phyloP scores from a whole-genome alignment of 2,888 invertebrate species.

The Leptarthrus brevirostris region DNA sequence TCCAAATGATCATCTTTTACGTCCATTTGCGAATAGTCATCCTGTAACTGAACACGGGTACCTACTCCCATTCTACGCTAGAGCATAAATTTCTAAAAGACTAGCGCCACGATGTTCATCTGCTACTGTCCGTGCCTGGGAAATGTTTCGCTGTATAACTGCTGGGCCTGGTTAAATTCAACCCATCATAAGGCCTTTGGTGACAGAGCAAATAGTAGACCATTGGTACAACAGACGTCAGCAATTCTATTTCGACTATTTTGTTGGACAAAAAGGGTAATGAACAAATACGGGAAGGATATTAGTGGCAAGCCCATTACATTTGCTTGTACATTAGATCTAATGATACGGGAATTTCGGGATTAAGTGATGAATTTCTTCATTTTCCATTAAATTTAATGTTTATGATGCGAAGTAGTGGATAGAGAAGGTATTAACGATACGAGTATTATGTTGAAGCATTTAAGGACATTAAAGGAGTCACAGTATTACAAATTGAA shows the following conservation, averaged over 20 bases:
- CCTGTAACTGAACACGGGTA: not conserved
- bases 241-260: slow-evolving; percentile 33
- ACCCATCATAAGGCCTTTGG: not conserved
- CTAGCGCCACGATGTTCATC: not conserved
- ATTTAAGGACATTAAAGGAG: too few species aligned
- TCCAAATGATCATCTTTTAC: slow-evolving; percentile 30
- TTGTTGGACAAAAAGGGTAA: slow-evolving; percentile 10
- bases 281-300: slow-evolving; percentile 17
- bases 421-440: too few species aligned
- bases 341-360: slow-evolving; percentile 36
- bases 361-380: slow-evolving; percentile 43
- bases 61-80: not conserved
- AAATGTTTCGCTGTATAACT: slow-evolving; percentile 14
- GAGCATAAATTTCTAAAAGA: slow-evolving; percentile 31
- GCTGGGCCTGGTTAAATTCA: slow-evolving; percentile 7
- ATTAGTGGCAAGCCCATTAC: slow-evolving; percentile 21
- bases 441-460: too few species aligned
- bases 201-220: slow-evolving; percentile 10
- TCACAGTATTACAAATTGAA: too few species aligned
- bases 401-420: not conserved
- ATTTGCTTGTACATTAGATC: slow-evolving; percentile 35
- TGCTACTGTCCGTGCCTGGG: not conserved
- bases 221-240: slow-evolving; percentile 8
- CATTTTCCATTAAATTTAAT: not conserved
- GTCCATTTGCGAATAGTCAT: slow-evolving; percentile 20